Evolutionary conservation across 1,140 invertebrate genomes (phyloP).

Genomic region (Neuroterus valhalla): DNA sequence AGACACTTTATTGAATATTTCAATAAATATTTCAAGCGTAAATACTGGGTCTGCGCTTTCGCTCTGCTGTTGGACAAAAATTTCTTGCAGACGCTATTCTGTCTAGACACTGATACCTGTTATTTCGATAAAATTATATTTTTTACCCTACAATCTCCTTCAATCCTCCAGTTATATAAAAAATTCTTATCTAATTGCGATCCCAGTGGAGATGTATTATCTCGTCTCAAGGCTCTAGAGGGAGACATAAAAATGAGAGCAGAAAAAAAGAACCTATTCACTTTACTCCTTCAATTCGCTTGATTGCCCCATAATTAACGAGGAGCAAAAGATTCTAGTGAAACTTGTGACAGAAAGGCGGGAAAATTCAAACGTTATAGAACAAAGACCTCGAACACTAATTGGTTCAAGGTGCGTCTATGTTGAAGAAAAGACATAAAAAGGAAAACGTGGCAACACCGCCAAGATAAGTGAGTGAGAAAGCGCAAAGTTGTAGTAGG

Average conservation of each 20-base stretch:
- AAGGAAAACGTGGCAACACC: slow-evolving; percentile 51
- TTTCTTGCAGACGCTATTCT: too few species aligned
- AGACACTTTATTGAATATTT: too few species aligned
- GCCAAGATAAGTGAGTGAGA: slow-evolving; percentile 27
- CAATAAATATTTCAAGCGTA: too few species aligned
- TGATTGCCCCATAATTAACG: neutral
- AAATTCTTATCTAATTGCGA: too few species aligned
- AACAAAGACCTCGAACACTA: slow-evolving; percentile 5
- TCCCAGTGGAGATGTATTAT: too few species aligned
- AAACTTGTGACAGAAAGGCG: neutral
- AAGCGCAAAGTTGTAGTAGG: slow-evolving; percentile 35
- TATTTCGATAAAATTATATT: too few species aligned
- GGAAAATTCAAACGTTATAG: slow-evolving; percentile 7
- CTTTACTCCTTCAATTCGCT: neutral
- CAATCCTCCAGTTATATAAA: too few species aligned
- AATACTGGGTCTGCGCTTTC: too few species aligned
- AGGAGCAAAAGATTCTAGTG: neutral
- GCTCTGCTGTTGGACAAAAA: too few species aligned
- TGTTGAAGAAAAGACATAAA: neutral
- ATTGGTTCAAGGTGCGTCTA: slow-evolving; percentile 11
- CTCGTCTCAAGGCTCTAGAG: too few species aligned
- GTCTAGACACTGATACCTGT: too few species aligned
- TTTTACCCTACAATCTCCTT: too few species aligned
- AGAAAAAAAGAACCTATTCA: neutral
- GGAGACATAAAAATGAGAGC: neutral